These are phyloP conservation scores for Delichon dasypus DNA, from an alignment of 2,797 vertebrate genomes.

Conservation along the genomic window DNA sequence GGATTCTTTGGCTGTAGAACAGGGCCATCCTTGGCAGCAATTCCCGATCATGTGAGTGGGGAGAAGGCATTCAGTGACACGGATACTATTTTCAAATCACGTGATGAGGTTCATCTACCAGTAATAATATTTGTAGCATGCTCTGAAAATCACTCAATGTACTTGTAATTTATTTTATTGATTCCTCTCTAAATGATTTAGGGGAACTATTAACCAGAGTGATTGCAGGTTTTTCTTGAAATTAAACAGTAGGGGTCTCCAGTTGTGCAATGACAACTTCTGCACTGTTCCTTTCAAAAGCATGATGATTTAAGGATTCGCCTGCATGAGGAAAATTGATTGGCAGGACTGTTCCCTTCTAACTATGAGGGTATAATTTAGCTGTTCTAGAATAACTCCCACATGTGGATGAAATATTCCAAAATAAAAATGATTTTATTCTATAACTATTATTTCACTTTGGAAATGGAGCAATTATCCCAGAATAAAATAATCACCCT, in stretches of 20 bases:
- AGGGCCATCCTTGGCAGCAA: neutral
- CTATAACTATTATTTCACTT: slow-evolving; percentile 62
- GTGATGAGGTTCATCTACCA: neutral
- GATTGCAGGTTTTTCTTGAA: neutral
- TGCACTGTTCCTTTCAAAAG: neutral
- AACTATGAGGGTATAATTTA: slow-evolving; percentile 61
- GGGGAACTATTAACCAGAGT: neutral
- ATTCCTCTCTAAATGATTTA: neutral
- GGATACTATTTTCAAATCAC: neutral
- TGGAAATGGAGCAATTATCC: slow-evolving; percentile 63
- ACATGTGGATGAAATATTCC: slow-evolving; percentile 60
- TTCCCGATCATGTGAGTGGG: neutral
- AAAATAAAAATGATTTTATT: slow-evolving; percentile 66
- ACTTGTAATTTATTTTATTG: neutral
- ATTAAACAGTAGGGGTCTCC: slow-evolving; percentile 1
- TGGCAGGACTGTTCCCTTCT: slow-evolving; percentile 55
- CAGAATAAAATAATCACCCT: slow-evolving; percentile 60
- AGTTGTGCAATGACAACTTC: neutral
- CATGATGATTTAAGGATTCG: neutral
- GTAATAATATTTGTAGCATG: neutral
- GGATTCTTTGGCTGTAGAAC: neutral
- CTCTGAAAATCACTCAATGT: neutral
- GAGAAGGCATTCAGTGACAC: neutral
- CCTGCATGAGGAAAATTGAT: slow-evolving; percentile 43
- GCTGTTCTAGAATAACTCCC: slow-evolving; percentile 63